Conservation (phyloP, 2,888 invertebrate species). For the Argyra leucocephala region DNA sequence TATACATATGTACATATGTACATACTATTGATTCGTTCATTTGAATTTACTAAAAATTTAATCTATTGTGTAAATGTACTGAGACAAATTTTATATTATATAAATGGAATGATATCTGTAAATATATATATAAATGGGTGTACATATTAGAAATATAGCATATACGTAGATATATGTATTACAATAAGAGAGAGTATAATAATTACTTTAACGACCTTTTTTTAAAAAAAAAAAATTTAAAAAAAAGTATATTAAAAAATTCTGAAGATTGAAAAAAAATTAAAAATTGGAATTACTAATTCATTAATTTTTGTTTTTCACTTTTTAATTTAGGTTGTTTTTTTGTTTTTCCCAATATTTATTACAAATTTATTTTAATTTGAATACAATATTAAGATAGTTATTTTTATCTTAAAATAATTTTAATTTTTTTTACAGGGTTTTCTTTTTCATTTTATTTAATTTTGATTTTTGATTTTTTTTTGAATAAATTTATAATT, state of each 20-base stretch:
- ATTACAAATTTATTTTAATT: not conserved
- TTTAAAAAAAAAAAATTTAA: not conserved
- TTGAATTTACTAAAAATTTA: too few species aligned
- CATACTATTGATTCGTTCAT: too few species aligned
- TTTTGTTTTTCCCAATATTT: too few species aligned
- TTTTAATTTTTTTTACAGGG: too few species aligned
- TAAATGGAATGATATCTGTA: too few species aligned
- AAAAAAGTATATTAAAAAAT: not conserved
- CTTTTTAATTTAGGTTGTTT: too few species aligned
- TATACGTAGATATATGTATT: too few species aligned
- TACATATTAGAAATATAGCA: too few species aligned
- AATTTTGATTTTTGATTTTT: not conserved
- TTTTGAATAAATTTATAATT: constrained; percentile 2
- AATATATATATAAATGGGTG: too few species aligned
- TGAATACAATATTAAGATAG: not conserved
- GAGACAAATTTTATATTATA: too few species aligned
- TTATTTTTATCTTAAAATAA: not conserved
- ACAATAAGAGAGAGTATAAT: not conserved
- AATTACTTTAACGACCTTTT: not conserved
- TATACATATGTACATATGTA: too few species aligned
- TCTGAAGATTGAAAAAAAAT: not conserved
- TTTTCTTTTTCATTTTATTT: not conserved
- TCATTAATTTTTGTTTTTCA: not conserved
- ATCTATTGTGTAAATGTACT: too few species aligned
- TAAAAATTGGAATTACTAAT: not conserved